Evolutionary conservation across 2,113 vertebrate species (phyloP), one percentile per base, ranked within the genome.

Genomic region (Camarhynchus parvulus): DNA sequence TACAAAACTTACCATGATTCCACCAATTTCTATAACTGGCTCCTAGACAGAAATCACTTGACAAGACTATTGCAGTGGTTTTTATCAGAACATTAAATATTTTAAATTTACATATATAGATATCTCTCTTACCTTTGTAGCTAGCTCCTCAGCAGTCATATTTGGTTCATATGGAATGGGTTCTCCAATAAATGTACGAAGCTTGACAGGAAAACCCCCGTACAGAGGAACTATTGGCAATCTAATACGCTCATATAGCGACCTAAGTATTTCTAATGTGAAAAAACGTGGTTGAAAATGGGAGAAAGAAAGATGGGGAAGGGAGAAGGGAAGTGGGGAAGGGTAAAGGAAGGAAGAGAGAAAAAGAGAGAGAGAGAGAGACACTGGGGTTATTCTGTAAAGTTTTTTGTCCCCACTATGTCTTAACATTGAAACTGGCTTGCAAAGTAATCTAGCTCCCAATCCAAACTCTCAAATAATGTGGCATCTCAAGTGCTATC

Each of bases 151-250:
- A 69, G 99, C 98, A 59, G 97, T 99, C 33, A 98, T 4, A 90
- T 98, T 98, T 92, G 99, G 98, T 39, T 99, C 99, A 30, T 99
- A 99, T 5, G 98, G 99, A 97, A 99, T 99, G 39, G 99, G 99
- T 86, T 99, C 98, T 63, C 99, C 99, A 37, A 99, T 97, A 92
- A 98, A 99, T 2, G 99, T 99, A 33, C 98, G 98, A 41, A 99
- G 98, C 94, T 99, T 99, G 66, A 99, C 99, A 37, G 99, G 99
- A 97, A 99, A 99, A 27, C 99, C 99, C 47, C 99, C 99, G 4
- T 99, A 99, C 44, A 99, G n/a, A 13, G 99, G 99, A 83, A 98
- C 99, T 52, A 98, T 2, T 3, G 99, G 99, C 77, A 98, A 94
- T 35, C 98, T 98, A 92, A 98, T 98, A 41, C 97, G 97, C 90